These are phyloP conservation scores for Eremobia ochroleuca DNA, from an alignment of 2,888 invertebrate species.

Conservation along the genomic window DNA sequence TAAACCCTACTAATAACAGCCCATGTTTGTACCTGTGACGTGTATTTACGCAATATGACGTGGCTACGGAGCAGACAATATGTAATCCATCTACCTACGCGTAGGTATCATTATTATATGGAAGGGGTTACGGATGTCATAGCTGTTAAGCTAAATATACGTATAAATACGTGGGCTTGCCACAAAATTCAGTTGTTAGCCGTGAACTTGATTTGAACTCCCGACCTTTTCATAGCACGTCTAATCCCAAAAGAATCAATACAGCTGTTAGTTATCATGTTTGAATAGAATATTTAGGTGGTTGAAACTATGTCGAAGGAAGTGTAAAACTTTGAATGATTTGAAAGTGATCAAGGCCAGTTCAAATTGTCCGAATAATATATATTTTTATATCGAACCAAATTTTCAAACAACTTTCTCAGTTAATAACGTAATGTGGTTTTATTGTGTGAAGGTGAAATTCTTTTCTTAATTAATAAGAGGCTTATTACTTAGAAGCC, in stretches of 20 bases:
- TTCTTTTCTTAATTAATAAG: too few species aligned
- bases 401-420: too few species aligned
- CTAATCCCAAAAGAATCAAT: constrained; percentile 42
- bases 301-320: neutral
- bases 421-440: too few species aligned
- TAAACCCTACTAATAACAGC: neutral
- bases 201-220: constrained; percentile 56
- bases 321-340: neutral
- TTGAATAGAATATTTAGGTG: neutral
- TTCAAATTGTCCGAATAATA: too few species aligned
- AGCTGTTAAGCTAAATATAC: constrained; percentile 43
- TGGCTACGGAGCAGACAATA: neutral
- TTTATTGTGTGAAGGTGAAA: too few species aligned
- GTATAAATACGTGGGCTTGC: constrained; percentile 42
- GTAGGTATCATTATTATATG: constrained; percentile 18
- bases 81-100: neutral
- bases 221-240: constrained; percentile 47
- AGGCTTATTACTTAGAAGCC: too few species aligned
- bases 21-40: constrained; percentile 18
- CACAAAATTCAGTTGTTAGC: constrained; percentile 42
- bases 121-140: constrained; percentile 28
- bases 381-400: too few species aligned
- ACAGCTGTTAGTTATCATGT: constrained; percentile 20
- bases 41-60: constrained; percentile 6
- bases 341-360: too few species aligned